Base-by-base conservation (phyloP, 2,113 vertebrate species). In the Toxostoma redivivum region DNA sequence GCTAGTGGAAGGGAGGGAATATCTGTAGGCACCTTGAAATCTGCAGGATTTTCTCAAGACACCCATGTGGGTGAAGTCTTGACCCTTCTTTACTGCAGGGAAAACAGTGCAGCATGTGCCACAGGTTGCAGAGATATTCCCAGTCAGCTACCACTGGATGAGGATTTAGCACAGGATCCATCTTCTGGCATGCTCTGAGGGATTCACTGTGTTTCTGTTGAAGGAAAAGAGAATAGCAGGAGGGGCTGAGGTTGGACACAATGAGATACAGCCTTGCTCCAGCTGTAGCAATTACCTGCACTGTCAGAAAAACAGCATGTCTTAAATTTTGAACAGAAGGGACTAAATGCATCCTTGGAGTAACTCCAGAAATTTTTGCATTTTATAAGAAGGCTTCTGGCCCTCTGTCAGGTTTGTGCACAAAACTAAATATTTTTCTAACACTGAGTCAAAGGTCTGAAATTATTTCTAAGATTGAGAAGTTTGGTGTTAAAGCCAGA, bases 321-420 rank as follows among this genome's bases (percentile, higher is more conserved):
- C 86, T 81, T 90, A 92, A 92, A 94, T 88, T 95, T 78, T 94
- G 60, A 95, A 86, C 90, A 96, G 93, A 94, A 95, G 85, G 90
- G n/a, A 81, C 45, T 95, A 89, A 95, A 94, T 76, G 20, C 53
- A 87, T 72, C 64, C 81, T 84, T 95, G 94, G 84, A 95, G 47
- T 64, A 82, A 89, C 78, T 95, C 61, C 89, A 89, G 58, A 20
- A 76, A 80, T 86, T 64, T 94, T 60, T 84, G 51, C 44, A 56
- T 72, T 47, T 86, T 90, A 21, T 7, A 81, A 31, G 67, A 81
- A 88, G 54, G 12, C 81, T 81, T 86, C 92, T 83, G 50, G 50
- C 44, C 58, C 24, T 83, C 64, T 56, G 19, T 83, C 67, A 35
- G 3, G 31, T 70, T 88, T 71, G 37, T 71, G 53, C 16, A 48